Evolutionary conservation across 2,113 vertebrate species (phyloP), one percentile per base, ranked within the genome.

Genomic region (Oryzias curvinotus): DNA sequence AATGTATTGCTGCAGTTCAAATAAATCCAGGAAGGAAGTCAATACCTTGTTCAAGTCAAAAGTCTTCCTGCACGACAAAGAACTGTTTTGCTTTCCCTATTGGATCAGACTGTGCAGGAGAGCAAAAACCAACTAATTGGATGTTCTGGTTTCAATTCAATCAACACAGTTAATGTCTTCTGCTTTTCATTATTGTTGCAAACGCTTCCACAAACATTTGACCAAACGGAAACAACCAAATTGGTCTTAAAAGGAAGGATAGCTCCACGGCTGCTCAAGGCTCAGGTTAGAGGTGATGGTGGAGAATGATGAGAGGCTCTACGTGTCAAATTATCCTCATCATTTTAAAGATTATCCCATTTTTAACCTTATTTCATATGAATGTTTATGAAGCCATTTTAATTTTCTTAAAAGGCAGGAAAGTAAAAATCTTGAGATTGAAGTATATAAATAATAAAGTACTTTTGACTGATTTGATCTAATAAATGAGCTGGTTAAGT

Each of bases 141-240:
- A 47, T 64, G 13, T 41, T 73, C 62, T 36, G 7, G 56, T 79
- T 79, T 68, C 60, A 72, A 45, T 79, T 66, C 60, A 72, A 45
- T 81, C 65, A 78, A 74, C 68, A 64, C 46, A 68, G 25, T 36
- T 41, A 42, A 63, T 45, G 7, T 47, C 4, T 60, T 23, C 42
- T 49, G 41, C 0, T 14, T 46, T n/a, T 57, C 21, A 59, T 56
- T 44, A 57, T 21, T 21, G 49, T 28, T 26, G 14, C 28, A 62
- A 70, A 72, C 61, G 54, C 68, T 58, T 28, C 10, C 6, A 72
- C 19, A 65, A 5, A 72, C 19, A 65, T 65, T 25, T 48, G 19
- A 54, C 14, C 10, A 26, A 42, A 57, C 12, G 10, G 36, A 56
- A 54, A 17, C 8, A 19, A 18, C 15, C 1, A 17, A 26, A 17